Evolutionary conservation across 2,797 vertebrate genomes (phyloP), one percentile per base, ranked within the genome.

Genomic region (Hippoglossus hippoglossus): DNA sequence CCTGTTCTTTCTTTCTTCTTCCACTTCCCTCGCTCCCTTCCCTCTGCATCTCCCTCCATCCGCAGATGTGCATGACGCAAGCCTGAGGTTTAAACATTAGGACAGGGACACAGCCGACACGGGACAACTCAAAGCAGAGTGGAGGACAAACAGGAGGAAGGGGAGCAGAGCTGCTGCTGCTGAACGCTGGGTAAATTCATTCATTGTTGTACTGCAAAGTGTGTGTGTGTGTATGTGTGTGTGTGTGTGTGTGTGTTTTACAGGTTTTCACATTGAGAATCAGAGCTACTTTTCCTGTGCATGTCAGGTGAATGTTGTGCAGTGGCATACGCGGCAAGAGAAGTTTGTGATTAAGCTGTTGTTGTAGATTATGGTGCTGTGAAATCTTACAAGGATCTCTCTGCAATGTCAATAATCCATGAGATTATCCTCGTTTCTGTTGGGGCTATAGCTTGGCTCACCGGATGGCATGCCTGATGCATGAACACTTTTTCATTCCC

Each of bases 361-460:
- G 66, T 77, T 67, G 77, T 88, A 87, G 90, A 91, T 91, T 91
- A 84, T 75, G 41, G 47, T 49, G 70, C 71, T 81, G 75, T 79
- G 72, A 91, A 86, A 85, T 90, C 59, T 83, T 86, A 79, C 83
- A 87, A 73, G 63, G 83, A 89, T 91, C 87, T 75, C 74, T 71
- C 67, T 77, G 81, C 82, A 85, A 79, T 90, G 76, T 89, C 58
- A 87, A 71, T 89, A 91, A 93, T 91, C 87, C 85, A 70, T 41
- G 7, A 71, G 88, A 91, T 93, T 84, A 88, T 89, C 77, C 73
- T 65, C 11, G 47, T 86, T 87, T 88, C 75, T 78, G 66, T 71
- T 66, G 72, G 55, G 65, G 64, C 67, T 77, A 18, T 65, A 61
- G 50, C 26, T 79, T 63, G 60, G 57, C 63, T 86, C 28, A 49